phyloP scores from a whole-genome alignment of 1,140 invertebrate genomes.

The Calliopsis andreniformis region DNA sequence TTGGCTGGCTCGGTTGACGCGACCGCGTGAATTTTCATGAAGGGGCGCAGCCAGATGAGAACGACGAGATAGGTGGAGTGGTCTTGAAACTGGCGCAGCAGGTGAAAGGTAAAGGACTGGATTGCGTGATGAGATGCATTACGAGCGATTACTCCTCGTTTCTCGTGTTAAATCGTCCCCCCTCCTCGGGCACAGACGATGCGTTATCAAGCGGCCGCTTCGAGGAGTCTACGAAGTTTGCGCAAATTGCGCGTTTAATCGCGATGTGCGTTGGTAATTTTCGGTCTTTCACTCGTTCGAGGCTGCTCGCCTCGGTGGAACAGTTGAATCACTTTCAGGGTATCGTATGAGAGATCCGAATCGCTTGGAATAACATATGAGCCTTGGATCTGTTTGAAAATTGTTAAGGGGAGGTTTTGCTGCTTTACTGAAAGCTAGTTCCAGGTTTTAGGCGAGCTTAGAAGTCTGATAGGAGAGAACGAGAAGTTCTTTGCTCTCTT shows the following conservation, averaged over 20 bases:
- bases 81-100: slow-evolving; percentile 13
- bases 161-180: slow-evolving; percentile 8
- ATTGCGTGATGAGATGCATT: slow-evolving; percentile 37
- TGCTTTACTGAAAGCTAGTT: too few species aligned
- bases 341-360: too few species aligned
- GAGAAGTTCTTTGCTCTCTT: too few species aligned
- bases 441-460: too few species aligned
- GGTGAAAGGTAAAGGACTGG: slow-evolving; percentile 39
- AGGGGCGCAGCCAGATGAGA: background rate
- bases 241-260: slow-evolving; percentile 17
- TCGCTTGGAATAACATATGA: too few species aligned
- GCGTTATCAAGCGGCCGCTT: slow-evolving; percentile 27
- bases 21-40: slow-evolving; percentile 10
- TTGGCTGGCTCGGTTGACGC: background rate
- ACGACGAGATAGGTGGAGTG: slow-evolving; percentile 10
- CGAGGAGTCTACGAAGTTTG: background rate
- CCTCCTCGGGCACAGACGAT: background rate
- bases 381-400: too few species aligned
- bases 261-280: background rate
- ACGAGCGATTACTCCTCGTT: slow-evolving; percentile 29
- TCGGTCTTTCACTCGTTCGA: background rate
- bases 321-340: background rate
- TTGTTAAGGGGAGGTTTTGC: too few species aligned
- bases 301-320: background rate
- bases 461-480: too few species aligned